Conservation (phyloP, 2,888 invertebrate species). For the Liposcelis brunnea region DNA sequence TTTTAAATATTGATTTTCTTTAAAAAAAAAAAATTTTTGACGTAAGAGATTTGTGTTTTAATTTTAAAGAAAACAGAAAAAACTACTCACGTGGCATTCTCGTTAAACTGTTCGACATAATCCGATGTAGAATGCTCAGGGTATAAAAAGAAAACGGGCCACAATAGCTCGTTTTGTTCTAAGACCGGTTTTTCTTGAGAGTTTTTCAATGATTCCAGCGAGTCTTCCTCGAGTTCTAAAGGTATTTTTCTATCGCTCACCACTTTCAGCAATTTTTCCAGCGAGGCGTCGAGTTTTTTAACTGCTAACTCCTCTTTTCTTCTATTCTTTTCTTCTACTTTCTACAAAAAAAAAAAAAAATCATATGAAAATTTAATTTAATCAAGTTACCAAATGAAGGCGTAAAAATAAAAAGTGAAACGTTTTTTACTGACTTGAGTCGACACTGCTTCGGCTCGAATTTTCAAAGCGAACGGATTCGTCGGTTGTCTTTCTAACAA, state of each 20-base stretch:
- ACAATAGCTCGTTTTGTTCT: conserved; percentile 42
- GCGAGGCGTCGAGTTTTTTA: conserved; percentile 28
- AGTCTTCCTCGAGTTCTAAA: conserved; percentile 28
- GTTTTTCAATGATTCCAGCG: background rate
- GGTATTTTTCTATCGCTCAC: conserved; percentile 28
- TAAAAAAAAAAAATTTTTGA: conserved; percentile 1
- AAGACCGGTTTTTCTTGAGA: conserved; percentile 3
- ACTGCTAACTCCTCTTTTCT: conserved; percentile 33
- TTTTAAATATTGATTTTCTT: conserved; percentile 8
- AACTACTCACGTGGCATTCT: conserved; percentile 40
- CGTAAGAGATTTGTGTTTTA: background rate
- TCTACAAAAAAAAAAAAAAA: conserved; percentile 22
- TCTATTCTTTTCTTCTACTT: conserved; percentile 34
- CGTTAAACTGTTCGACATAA: conserved; percentile 64
- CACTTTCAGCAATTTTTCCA: conserved; percentile 27
- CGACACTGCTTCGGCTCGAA: conserved; percentile 35
- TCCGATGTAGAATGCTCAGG: conserved; percentile 79
- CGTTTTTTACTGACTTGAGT: conserved; percentile 25
- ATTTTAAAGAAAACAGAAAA: conserved; percentile 11
- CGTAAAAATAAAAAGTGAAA: conserved; percentile 5
- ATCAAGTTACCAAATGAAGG: too few relatives aligned
- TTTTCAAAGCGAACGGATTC: conserved; percentile 35
- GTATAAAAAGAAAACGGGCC: conserved; percentile 80
- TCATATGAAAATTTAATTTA: too few relatives aligned
- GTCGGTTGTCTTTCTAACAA: conserved; percentile 38